Conservation (phyloP, 2,113 vertebrate genomes). For the Dinomys branickii region DNA sequence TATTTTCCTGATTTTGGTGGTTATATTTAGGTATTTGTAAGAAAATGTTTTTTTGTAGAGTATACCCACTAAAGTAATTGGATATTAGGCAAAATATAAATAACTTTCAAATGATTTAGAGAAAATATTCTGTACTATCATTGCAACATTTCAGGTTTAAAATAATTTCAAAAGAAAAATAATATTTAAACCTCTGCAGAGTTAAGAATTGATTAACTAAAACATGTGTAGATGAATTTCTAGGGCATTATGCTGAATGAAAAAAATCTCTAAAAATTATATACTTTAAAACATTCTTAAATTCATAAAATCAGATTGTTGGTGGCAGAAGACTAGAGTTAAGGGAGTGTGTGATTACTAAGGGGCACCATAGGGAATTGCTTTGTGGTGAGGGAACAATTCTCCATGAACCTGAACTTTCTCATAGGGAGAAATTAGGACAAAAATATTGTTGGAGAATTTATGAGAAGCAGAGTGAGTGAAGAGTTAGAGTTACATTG, state of each 20-base stretch:
- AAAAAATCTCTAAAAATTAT: background rate
- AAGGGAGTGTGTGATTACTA: background rate
- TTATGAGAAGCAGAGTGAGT: background rate
- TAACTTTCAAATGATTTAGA: background rate
- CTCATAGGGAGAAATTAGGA: background rate
- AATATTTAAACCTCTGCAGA: background rate
- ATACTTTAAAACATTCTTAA: background rate
- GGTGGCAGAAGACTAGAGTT: background rate
- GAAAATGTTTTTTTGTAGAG: background rate
- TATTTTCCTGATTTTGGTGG: background rate
- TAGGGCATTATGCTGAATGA: background rate
- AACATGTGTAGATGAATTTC: background rate
- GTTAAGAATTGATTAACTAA: background rate
- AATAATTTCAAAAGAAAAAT: slow-evolving; percentile 4
- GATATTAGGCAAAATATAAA: background rate
- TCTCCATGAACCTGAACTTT: background rate
- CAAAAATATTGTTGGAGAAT: background rate
- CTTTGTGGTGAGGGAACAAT: background rate
- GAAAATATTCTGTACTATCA: background rate
- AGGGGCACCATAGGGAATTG: background rate
- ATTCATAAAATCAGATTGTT: background rate
- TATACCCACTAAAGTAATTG: background rate
- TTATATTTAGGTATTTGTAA: background rate
- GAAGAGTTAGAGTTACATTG: background rate
- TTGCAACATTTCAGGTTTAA: background rate